Conservation (phyloP, 2,888 invertebrate species). For the Drosophila anomelani region DNA sequence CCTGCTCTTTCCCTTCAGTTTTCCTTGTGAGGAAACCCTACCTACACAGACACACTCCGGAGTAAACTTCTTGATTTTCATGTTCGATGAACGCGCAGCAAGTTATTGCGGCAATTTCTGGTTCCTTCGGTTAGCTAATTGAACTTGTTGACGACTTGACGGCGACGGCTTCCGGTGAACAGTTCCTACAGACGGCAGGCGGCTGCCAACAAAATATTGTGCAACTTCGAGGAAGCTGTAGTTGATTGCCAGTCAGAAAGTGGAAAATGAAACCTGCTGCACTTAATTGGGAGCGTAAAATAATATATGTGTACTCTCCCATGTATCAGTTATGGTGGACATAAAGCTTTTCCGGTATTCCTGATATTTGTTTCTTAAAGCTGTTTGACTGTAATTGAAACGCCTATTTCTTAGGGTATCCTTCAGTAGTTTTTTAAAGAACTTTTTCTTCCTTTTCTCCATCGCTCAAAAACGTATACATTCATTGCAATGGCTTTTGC, state of each 20-base stretch:
- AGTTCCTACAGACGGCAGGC: constrained; percentile 13
- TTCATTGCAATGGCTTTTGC: not conserved
- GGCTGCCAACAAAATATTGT: constrained; percentile 33
- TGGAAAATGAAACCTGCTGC: not conserved
- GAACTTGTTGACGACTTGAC: constrained; percentile 57
- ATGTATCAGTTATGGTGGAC: not conserved
- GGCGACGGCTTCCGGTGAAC: constrained; percentile 25
- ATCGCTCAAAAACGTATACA: not conserved
- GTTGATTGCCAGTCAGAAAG: constrained; percentile 17
- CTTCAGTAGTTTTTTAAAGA: too few species aligned
- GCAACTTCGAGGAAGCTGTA: constrained; percentile 10
- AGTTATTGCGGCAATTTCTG: constrained; percentile 52
- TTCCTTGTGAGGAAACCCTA: constrained; percentile 13
- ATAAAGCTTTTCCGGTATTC: not conserved
- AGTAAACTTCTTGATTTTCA: constrained; percentile 61
- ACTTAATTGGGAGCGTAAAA: not conserved
- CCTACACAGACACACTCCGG: not conserved
- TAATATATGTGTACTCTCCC: not conserved
- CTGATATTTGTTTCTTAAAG: not conserved
- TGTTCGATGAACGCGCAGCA: constrained; percentile 59
- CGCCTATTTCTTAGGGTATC: not conserved
- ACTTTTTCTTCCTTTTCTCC: not conserved
- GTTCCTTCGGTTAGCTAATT: constrained; percentile 50
- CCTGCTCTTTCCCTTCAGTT: constrained; percentile 31
- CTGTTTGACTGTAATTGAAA: not conserved